Evolutionary conservation across 2,888 invertebrate species (phyloP).

Genomic region (Shargacucullia verbasci): DNA sequence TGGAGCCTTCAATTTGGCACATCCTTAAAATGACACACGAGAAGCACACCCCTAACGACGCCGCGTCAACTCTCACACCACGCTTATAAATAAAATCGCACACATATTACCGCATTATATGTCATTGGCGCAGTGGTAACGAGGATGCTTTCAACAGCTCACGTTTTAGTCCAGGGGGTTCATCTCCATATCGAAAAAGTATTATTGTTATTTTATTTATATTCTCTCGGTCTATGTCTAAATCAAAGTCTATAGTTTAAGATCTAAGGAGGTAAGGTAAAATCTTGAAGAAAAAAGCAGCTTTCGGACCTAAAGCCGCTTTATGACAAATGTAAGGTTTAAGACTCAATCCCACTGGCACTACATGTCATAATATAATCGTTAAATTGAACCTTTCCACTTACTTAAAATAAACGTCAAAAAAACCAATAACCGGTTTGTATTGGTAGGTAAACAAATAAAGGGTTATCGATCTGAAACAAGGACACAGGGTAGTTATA

Average conservation of each 20-base stretch:
- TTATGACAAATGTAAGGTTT: constrained; percentile 6
- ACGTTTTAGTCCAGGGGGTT: constrained; percentile 16
- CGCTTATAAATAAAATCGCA: constrained; percentile 69
- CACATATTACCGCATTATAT: constrained; percentile 61
- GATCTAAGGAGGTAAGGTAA: no score
- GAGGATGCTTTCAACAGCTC: constrained; percentile 23
- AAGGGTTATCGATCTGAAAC: constrained; percentile 63
- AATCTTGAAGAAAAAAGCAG: no score
- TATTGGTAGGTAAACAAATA: constrained; percentile 47
- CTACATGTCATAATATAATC: no score
- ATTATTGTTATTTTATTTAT: no score
- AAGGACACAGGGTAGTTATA: constrained; percentile 45
- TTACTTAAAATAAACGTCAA: constrained; percentile 39
- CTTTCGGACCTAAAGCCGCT: no score
- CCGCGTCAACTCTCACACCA: constrained; percentile 76
- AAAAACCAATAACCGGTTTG: constrained; percentile 46
- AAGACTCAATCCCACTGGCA: no score
- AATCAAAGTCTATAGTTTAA: no score
- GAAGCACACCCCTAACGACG: constrained; percentile 85
- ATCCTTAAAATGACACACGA: constrained; percentile 90
- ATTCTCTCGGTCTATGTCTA: no score
- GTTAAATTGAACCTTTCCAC: constrained; percentile 39
- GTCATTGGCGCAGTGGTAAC: constrained; percentile 47
- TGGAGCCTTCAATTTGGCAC: constrained; percentile 89
- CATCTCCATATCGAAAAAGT: constrained; percentile 3